These are phyloP conservation scores for Ceratina calcarata DNA, from an alignment of 1,140 invertebrate genomes.

Conservation along the genomic window DNA sequence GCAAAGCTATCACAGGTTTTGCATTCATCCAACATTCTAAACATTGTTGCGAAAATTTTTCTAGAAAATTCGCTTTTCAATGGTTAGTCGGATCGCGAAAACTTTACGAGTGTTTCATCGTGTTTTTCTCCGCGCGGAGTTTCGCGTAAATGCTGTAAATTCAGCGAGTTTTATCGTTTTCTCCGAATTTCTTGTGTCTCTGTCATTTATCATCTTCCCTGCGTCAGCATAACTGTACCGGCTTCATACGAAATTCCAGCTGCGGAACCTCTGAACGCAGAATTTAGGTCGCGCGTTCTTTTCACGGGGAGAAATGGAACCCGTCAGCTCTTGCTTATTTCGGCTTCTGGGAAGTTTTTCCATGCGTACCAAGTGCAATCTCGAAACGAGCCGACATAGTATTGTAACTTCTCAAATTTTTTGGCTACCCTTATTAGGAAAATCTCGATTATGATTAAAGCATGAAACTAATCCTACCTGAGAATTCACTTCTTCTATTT, in stretches of 20 bases:
- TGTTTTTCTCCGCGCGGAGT: background rate
- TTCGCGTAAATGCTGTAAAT: constrained; percentile 18
- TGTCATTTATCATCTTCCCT: constrained; percentile 23
- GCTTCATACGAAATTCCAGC: constrained; percentile 26
- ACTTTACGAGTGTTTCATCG: constrained; percentile 24
- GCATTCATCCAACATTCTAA: too few relatives aligned
- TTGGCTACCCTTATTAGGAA: too few relatives aligned
- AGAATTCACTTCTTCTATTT: too few relatives aligned
- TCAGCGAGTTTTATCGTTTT: constrained; percentile 16
- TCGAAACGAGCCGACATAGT: too few relatives aligned
- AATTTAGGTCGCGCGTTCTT: constrained; percentile 25
- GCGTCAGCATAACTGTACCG: constrained; percentile 7
- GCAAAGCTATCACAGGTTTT: too few relatives aligned
- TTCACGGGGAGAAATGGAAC: background rate
- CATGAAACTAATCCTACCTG: too few relatives aligned
- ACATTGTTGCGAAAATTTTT: background rate
- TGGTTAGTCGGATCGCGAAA: background rate
- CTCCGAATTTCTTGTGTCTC: constrained; percentile 2
- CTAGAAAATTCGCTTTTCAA: background rate
- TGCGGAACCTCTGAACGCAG: background rate
- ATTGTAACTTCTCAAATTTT: too few relatives aligned
- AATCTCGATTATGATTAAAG: too few relatives aligned
- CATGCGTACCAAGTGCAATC: background rate
- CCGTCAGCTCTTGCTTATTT: background rate
- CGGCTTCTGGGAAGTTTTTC: background rate